Percentiles rank a stretch among this genome's conserved stretches.
Conservation (phyloP, 1,140 invertebrate genomes). For the Conus ventricosus region DNA sequence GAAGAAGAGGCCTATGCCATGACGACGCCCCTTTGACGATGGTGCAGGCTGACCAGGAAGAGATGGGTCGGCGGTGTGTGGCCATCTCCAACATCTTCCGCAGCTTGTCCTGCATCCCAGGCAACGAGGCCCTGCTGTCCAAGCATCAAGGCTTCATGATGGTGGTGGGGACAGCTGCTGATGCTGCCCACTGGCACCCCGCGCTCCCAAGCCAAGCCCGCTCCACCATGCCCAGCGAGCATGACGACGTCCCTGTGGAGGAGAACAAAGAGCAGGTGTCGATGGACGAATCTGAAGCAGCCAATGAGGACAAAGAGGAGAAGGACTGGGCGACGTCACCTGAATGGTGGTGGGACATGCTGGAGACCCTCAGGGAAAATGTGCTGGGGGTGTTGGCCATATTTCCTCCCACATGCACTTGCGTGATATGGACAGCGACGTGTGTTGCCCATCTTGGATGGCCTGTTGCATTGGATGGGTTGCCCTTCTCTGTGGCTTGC, state of each 20-base stretch:
- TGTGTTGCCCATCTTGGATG: constrained; percentile 94
- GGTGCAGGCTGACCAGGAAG: constrained; percentile 90
- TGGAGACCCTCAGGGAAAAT: constrained; percentile 94
- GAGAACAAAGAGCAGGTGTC: constrained; percentile 26
- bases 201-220: constrained; percentile 52
- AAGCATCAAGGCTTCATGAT: constrained; percentile 90
- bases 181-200: constrained; percentile 72
- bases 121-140: constrained; percentile 95
- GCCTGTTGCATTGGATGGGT: constrained; percentile 95
- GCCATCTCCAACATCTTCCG: constrained; percentile 93
- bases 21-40: constrained; percentile 92
- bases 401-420: constrained; percentile 93
- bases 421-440: constrained; percentile 88
- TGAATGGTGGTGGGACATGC: constrained; percentile 96
- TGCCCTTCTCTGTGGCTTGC: constrained; percentile 93
- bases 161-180: constrained; percentile 89
- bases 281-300: background rate
- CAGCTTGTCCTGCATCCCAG: constrained; percentile 97
- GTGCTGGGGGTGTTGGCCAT: constrained; percentile 92
- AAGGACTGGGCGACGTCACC: constrained; percentile 58
- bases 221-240: constrained; percentile 52
- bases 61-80: constrained; percentile 89
- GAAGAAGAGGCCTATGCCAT: constrained; percentile 88
- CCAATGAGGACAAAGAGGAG: constrained; percentile 50
- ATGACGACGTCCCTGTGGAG: constrained; percentile 60